Percentiles rank a stretch among this genome's conserved stretches.
These are phyloP conservation scores for Epizoanthus illoricatus DNA, from an alignment of 92 coral and sea anemone species.

Conservation along the genomic window DNA sequence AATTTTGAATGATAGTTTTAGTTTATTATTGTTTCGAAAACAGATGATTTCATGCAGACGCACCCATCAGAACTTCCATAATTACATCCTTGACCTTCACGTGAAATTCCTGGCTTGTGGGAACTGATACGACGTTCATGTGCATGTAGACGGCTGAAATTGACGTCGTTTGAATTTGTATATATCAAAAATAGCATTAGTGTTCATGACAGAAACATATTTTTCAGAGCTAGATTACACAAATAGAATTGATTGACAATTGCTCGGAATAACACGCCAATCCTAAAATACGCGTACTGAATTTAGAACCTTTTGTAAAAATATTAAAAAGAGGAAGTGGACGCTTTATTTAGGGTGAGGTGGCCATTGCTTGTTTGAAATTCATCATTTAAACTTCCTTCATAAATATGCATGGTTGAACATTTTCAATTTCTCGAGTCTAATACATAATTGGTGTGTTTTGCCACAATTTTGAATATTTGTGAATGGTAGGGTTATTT, in stretches of 20 bases:
- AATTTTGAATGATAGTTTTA: constrained; percentile 14
- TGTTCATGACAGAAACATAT: neutral
- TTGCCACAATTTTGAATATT: constrained; percentile 23
- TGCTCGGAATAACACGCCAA: constrained; percentile 6
- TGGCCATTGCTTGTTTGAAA: constrained; percentile 29
- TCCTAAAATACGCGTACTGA: neutral
- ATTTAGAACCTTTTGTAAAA: constrained; percentile 25
- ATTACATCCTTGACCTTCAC: constrained; percentile 4
- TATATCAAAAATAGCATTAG: constrained; percentile 15
- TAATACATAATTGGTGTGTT: constrained; percentile 38
- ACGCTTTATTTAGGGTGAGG: constrained; percentile 24
- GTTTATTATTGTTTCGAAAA: constrained; percentile 3
- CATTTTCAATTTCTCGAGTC: constrained; percentile 24
- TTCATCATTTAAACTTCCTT: constrained; percentile 18
- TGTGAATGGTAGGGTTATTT: neutral
- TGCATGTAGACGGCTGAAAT: constrained; percentile 9
- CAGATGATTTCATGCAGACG: constrained; percentile 3
- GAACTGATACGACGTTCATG: neutral
- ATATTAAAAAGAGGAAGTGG: constrained; percentile 34
- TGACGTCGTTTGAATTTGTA: constrained; percentile 5
- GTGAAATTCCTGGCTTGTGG: neutral
- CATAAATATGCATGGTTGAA: constrained; percentile 30
- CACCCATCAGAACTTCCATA: constrained; percentile 28
- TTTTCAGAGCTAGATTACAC: constrained; percentile 1
- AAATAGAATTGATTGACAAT: neutral